Evolutionary conservation across 30 jellyfish, hydroid and myxozoan genomes (phyloP).

Genomic region (Aurelia aurita): DNA sequence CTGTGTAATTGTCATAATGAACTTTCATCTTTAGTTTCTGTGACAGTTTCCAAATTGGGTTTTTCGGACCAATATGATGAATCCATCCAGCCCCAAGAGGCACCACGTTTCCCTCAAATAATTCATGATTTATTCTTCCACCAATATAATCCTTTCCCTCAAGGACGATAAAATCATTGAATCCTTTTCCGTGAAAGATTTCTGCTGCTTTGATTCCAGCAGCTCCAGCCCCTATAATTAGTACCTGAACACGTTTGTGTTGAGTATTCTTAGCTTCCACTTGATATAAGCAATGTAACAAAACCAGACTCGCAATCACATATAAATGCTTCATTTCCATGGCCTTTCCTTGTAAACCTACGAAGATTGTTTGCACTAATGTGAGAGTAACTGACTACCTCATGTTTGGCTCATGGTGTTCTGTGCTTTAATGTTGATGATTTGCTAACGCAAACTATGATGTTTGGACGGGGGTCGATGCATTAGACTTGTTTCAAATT

Average conservation of each 20-base stretch:
- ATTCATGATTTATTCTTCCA: conserved; percentile 57
- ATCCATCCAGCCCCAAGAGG: conserved; percentile 84
- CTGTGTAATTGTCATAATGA: conserved; percentile 61
- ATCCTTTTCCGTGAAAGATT: conserved; percentile 42
- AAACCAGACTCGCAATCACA: no score
- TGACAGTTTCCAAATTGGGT: conserved; percentile 67
- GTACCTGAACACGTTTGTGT: conserved; percentile 32
- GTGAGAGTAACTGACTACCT: no score
- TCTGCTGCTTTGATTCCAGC: conserved; percentile 81
- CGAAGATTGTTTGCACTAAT: no score
- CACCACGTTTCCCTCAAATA: conserved; percentile 29
- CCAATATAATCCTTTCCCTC: conserved; percentile 78
- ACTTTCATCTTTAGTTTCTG: conserved; percentile 50
- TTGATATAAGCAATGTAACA: no score
- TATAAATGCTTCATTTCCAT: no score
- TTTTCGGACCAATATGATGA: conserved; percentile 40
- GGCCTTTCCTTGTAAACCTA: no score
- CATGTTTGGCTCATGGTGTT: no score
- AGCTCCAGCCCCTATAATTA: conserved; percentile 82
- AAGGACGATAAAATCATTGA: conserved; percentile 57
- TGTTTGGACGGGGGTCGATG: no score
- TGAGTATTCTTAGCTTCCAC: no score
- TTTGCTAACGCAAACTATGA: no score
- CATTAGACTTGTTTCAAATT: no score
- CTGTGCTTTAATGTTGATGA: no score